These are phyloP conservation scores for Listrodromus nycthemerus DNA, from an alignment of 2,888 invertebrate genomes.

Conservation along the genomic window DNA sequence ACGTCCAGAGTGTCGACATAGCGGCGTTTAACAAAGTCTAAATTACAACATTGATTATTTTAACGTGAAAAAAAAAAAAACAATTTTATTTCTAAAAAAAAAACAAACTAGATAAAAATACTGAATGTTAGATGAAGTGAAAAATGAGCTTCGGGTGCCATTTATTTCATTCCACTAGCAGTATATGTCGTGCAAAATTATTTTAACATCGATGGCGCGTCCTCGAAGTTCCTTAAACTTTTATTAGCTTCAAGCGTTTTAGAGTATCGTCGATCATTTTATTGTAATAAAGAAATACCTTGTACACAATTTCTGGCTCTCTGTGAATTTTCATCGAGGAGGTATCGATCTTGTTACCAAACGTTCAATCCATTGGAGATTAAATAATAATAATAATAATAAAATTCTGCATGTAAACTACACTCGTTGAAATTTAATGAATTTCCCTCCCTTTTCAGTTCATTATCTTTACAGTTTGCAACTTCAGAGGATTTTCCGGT, in stretches of 20 bases:
- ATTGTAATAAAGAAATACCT: background rate
- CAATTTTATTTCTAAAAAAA: constrained; percentile 7
- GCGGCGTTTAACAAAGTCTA: constrained; percentile 98
- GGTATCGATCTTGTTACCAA: background rate
- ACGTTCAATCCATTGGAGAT: background rate
- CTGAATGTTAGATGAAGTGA: constrained; percentile 46
- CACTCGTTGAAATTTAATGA: background rate
- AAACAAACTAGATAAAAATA: constrained; percentile 30
- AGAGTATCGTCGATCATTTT: constrained; percentile 20
- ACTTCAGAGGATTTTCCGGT: too few relatives aligned
- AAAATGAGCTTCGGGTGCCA: constrained; percentile 72
- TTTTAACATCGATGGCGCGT: constrained; percentile 1
- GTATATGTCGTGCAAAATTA: constrained; percentile 57
- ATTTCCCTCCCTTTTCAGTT: background rate
- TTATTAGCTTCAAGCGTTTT: constrained; percentile 34
- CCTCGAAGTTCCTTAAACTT: background rate
- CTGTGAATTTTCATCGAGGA: background rate
- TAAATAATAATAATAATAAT: constrained; percentile 1
- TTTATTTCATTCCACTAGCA: constrained; percentile 78
- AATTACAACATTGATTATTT: constrained; percentile 72
- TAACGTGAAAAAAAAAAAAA: constrained; percentile 22
- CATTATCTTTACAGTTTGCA: too few relatives aligned
- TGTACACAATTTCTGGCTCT: background rate
- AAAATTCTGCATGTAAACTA: constrained; percentile 10
- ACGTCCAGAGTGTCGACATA: constrained; percentile 96